Evolutionary conservation across 30 jellyfish, hydroid and myxozoan genomes (phyloP).

Genomic region (Mastigias papua): DNA sequence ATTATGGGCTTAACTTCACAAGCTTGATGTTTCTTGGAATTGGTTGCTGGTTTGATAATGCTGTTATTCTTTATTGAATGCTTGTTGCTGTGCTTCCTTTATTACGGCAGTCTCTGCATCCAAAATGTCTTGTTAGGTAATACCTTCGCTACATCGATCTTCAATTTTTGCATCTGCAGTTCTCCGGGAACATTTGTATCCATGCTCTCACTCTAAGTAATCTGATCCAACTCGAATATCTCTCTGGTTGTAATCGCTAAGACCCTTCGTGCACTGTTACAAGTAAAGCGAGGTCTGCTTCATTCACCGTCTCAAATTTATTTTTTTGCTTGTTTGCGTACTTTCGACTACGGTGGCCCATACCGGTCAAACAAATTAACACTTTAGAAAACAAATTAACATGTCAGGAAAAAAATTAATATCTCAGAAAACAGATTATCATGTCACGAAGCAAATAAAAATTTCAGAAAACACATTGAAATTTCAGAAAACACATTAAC

Average conservation of each 20-base stretch:
- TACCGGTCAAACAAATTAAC: too few relatives aligned
- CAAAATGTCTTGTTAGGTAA: too few relatives aligned
- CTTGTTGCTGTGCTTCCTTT: neutral
- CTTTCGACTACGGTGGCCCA: too few relatives aligned
- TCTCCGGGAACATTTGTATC: neutral
- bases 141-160: too few relatives aligned
- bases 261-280: neutral
- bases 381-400: too few relatives aligned
- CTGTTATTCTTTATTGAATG: neutral
- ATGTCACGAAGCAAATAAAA: too few relatives aligned
- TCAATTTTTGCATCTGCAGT: too few relatives aligned
- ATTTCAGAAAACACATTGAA: too few relatives aligned
- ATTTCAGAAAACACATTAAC: too few relatives aligned
- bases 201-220: constrained; percentile 1
- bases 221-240: constrained; percentile 17
- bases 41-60: neutral
- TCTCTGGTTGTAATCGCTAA: neutral
- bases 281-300: neutral
- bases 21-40: neutral
- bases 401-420: too few relatives aligned
- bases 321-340: neutral
- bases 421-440: too few relatives aligned
- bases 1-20: neutral
- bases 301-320: neutral
- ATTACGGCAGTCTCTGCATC: too few relatives aligned